Percentiles rank a stretch among this genome's conserved stretches.
Evolutionary conservation across 1,140 invertebrate genomes (phyloP).

Genomic region (Chironomus tepperi): DNA sequence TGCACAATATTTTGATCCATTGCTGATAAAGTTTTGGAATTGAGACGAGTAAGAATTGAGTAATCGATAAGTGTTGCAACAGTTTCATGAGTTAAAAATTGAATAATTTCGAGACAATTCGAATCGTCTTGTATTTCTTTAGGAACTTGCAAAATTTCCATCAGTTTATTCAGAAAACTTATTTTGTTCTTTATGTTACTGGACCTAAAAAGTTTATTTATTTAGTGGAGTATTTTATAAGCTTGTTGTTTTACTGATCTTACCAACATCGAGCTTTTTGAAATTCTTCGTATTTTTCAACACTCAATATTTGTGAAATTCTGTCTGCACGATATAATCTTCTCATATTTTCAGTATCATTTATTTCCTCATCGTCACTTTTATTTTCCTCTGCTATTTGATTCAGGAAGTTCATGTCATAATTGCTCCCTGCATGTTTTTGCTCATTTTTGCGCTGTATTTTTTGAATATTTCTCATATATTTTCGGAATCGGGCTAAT

Average conservation of each 20-base stretch:
- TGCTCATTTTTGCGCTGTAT: conserved; percentile 36
- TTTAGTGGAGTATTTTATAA: too few species aligned
- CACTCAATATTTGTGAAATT: conserved; percentile 37
- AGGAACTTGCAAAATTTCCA: neutral
- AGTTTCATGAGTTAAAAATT: conserved; percentile 37
- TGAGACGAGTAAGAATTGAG: conserved; percentile 36
- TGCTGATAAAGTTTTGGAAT: conserved; percentile 35
- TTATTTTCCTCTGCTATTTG: conserved; percentile 34
- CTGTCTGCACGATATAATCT: conserved; percentile 38
- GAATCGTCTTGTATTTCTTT: neutral
- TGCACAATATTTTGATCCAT: conserved; percentile 34
- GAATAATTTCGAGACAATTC: neutral
- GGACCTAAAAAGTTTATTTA: too few species aligned
- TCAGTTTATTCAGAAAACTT: neutral
- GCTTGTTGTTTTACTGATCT: too few species aligned
- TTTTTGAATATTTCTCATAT: conserved; percentile 37
- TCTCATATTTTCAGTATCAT: conserved; percentile 38
- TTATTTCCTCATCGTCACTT: conserved; percentile 34
- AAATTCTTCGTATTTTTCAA: conserved; percentile 37
- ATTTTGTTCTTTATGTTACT: conserved; percentile 35
- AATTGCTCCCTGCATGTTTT: conserved; percentile 33
- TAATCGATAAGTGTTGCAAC: conserved; percentile 39
- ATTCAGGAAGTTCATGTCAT: conserved; percentile 35
- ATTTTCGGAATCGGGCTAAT: conserved; percentile 38
- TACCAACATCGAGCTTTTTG: conserved; percentile 38